These are phyloP conservation scores for Yponomeuta sedellus DNA, from an alignment of 2,888 invertebrate species.

Conservation along the genomic window DNA sequence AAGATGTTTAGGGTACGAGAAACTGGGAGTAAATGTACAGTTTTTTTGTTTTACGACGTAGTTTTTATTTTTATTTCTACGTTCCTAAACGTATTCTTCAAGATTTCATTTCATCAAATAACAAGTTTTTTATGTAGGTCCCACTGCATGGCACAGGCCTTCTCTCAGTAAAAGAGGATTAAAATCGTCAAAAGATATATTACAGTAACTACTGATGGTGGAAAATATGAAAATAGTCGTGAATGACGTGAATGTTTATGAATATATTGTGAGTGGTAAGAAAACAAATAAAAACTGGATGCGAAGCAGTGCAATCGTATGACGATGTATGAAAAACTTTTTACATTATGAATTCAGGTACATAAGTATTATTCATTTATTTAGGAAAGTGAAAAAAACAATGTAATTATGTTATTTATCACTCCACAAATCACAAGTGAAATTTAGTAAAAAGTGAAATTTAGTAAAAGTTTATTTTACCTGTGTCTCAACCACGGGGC, in stretches of 20 bases:
- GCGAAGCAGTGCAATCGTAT: slow-evolving; percentile 12
- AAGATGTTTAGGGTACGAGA: too few relatives aligned
- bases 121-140: too few relatives aligned
- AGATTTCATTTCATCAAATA: too few relatives aligned
- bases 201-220: not conserved
- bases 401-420: not conserved
- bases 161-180: too few relatives aligned
- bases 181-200: not conserved
- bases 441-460: too few relatives aligned
- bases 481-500: slow-evolving; percentile 92
- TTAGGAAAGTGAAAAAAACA: too few relatives aligned
- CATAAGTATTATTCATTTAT: not conserved
- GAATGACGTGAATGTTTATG: slow-evolving; percentile 1
- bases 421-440: not conserved
- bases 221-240: not conserved
- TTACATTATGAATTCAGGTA: not conserved
- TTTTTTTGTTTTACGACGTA: too few relatives aligned
- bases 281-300: slow-evolving; percentile 22
- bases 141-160: too few relatives aligned
- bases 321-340: slow-evolving; percentile 10
- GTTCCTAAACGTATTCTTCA: too few relatives aligned
- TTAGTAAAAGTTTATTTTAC: slow-evolving; percentile 40
- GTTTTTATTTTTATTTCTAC: too few relatives aligned
- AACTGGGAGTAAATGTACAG: too few relatives aligned
- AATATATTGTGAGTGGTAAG: not conserved